A percentile compares a stretch with the other conserved stretches of the same genome.
phyloP scores from a whole-genome alignment of 2,888 invertebrate species.

The Tanaodytes sp. region DNA sequence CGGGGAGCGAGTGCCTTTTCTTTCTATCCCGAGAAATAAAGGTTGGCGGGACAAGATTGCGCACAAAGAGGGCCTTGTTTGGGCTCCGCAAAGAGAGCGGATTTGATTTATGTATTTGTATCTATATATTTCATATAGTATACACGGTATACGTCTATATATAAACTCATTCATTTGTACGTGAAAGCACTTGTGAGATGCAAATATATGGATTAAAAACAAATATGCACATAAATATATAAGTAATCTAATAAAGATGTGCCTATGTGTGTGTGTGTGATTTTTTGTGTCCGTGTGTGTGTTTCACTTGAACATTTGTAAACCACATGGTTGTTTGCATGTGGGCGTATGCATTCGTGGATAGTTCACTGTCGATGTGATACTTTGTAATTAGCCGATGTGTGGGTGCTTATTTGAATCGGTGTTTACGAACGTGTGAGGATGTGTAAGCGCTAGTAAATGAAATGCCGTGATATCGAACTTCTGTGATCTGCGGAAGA shows the following conservation, averaged over 20 bases:
- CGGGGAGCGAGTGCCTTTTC: conserved; percentile 60
- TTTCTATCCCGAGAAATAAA: conserved; percentile 57
- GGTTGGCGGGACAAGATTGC: conserved; percentile 52
- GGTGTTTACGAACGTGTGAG: conserved; percentile 28
- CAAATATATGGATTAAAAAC: too few relatives aligned
- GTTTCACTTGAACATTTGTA: neutral
- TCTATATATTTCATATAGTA: too few relatives aligned
- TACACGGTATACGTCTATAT: too few relatives aligned
- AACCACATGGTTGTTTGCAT: conserved; percentile 35
- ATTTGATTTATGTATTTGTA: too few relatives aligned
- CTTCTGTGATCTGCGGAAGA: conserved; percentile 49
- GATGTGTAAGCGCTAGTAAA: conserved; percentile 17
- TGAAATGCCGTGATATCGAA: conserved; percentile 43
- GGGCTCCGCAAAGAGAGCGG: conserved; percentile 48
- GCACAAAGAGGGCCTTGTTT: conserved; percentile 56
- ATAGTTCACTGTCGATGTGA: conserved; percentile 45
- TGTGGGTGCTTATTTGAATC: conserved; percentile 17
- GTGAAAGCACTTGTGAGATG: neutral
- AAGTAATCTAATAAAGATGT: too few relatives aligned
- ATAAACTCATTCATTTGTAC: too few relatives aligned
- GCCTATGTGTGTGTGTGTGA: conserved; percentile 34
- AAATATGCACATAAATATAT: too few relatives aligned
- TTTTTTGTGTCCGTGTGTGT: conserved; percentile 1
- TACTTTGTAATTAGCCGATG: conserved; percentile 58
- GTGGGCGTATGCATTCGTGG: conserved; percentile 26